phyloP scores from a whole-genome alignment of 2,797 vertebrate species.

The Acrocephalus scirpaceus region DNA sequence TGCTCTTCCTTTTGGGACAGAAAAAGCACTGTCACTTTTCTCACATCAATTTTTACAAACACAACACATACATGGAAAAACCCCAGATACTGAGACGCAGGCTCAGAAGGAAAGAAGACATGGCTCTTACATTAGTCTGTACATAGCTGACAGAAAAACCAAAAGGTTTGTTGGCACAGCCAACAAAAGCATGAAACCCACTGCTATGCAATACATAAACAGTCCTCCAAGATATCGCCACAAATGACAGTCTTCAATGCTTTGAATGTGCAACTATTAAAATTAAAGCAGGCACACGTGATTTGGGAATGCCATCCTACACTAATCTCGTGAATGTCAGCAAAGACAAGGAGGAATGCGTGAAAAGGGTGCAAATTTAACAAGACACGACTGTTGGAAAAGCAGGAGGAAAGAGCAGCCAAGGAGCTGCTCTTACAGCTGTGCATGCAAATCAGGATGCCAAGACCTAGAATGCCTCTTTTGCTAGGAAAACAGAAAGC shows the following conservation, averaged over 20 bases:
- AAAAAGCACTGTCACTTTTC: neutral
- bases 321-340: neutral
- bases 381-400: neutral
- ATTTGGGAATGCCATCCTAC: neutral
- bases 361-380: neutral
- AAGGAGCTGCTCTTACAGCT: neutral
- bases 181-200: neutral
- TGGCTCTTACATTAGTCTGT: neutral
- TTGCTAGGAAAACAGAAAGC: neutral
- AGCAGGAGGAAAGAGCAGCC: neutral
- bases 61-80: neutral
- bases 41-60: neutral
- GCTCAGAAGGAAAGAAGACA: neutral
- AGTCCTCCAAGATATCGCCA: neutral
- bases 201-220: neutral
- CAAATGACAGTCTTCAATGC: neutral
- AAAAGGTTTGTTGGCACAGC: neutral
- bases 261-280: neutral
- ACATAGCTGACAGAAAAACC: neutral
- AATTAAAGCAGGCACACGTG: neutral
- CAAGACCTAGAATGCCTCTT: neutral
- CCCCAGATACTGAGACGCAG: neutral
- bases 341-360: neutral
- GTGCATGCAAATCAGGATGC: neutral
- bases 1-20: neutral